Percentiles rank a stretch among this genome's conserved stretches.
These are phyloP conservation scores for Parazoanthus swiftii DNA, from an alignment of 92 coral and sea anemone genomes.

Conservation along the genomic window DNA sequence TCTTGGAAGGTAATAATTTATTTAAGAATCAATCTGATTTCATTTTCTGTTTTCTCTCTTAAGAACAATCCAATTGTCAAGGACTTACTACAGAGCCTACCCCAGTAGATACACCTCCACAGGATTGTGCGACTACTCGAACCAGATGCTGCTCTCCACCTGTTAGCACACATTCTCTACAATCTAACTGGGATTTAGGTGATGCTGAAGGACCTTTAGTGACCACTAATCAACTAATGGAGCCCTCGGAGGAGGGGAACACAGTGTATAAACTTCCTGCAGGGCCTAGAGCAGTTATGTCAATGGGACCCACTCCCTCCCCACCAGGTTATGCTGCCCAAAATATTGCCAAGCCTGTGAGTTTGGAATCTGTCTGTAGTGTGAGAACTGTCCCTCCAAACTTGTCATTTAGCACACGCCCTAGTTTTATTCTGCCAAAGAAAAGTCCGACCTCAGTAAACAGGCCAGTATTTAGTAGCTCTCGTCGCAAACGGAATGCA, in stretches of 20 bases:
- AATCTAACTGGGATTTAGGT: neutral
- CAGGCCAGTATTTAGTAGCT: constrained; percentile 53
- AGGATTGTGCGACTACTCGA: constrained; percentile 9
- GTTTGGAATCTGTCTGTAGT: constrained; percentile 21
- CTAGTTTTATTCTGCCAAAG: constrained; percentile 57
- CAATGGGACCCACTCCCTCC: neutral
- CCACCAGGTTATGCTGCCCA: constrained; percentile 7
- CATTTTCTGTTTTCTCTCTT: neutral
- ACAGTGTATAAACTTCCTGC: neutral
- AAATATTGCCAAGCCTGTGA: constrained; percentile 1
- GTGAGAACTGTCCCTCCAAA: neutral
- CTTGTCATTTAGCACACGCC: constrained; percentile 27
- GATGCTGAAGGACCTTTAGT: constrained; percentile 7
- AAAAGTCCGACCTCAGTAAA: constrained; percentile 51
- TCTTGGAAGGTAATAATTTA: no score
- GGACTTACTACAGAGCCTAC: neutral
- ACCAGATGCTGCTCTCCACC: constrained; percentile 11
- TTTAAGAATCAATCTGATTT: neutral
- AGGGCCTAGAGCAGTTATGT: neutral
- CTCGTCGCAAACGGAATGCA: constrained; percentile 77
- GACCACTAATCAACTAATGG: neutral
- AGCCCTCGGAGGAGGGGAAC: neutral
- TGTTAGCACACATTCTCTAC: neutral
- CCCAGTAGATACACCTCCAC: constrained; percentile 10
- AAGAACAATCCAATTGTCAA: constrained; percentile 37